These are phyloP conservation scores for Drosophila ironensis DNA, from an alignment of 1,140 invertebrate species.

Conservation along the genomic window DNA sequence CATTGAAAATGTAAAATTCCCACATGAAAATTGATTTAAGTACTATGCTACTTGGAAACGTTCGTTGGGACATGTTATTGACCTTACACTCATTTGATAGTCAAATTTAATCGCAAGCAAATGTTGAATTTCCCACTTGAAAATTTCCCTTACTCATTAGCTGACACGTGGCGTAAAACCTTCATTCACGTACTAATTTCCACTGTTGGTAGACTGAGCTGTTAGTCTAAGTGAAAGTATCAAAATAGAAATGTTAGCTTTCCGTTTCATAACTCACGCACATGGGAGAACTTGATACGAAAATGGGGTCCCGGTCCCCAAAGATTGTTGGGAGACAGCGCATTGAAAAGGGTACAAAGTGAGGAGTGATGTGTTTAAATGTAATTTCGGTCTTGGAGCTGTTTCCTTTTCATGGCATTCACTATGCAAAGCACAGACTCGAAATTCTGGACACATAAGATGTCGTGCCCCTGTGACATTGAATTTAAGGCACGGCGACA, in stretches of 20 bases:
- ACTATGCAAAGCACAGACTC: conserved; percentile 23
- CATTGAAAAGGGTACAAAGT: conserved; percentile 53
- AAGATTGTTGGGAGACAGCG: conserved; percentile 5
- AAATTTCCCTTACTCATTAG: conserved; percentile 19
- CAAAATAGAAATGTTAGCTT: conserved; percentile 1
- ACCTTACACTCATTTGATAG: too few species aligned
- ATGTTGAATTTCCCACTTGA: conserved; percentile 19
- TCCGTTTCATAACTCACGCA: conserved; percentile 13
- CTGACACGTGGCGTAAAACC: background rate
- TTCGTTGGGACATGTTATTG: too few species aligned
- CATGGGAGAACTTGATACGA: conserved; percentile 39
- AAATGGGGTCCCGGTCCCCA: conserved; percentile 23
- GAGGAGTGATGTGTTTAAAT: conserved; percentile 3
- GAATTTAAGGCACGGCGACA: conserved; percentile 61
- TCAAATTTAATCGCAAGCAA: conserved; percentile 28
- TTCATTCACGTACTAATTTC: conserved; percentile 3
- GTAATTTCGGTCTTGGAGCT: conserved; percentile 22
- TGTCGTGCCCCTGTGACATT: conserved; percentile 28
- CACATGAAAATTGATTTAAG: too few species aligned
- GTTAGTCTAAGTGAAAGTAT: conserved; percentile 27
- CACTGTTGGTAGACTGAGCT: conserved; percentile 4
- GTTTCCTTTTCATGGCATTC: background rate
- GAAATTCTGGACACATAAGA: conserved; percentile 13
- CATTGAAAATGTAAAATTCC: too few species aligned
- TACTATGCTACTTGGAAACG: too few species aligned